Evolutionary conservation across 2,797 vertebrate species (phyloP).

Genomic region (Betta splendens): DNA sequence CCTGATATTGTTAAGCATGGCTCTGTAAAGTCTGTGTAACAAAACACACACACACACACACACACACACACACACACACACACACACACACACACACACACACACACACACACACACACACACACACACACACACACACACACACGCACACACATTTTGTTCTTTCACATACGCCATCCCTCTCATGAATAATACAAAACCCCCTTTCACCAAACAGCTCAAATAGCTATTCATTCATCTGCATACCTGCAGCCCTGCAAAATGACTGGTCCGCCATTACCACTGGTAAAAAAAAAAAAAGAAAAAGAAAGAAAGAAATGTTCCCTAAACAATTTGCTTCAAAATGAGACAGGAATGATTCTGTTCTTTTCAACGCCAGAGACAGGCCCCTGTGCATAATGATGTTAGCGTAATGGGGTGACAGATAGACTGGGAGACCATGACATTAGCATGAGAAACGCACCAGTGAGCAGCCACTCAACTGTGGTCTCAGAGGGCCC

Average conservation of each 20-base stretch:
- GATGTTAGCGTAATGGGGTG: conserved; percentile 85
- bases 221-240: conserved; percentile 83
- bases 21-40: conserved; percentile 6
- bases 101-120: too few relatives aligned
- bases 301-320: conserved; percentile 69
- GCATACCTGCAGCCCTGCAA: conserved; percentile 80
- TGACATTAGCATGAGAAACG: conserved; percentile 86
- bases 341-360: conserved; percentile 85
- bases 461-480: conserved; percentile 84
- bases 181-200: conserved; percentile 84
- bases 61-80: too few relatives aligned
- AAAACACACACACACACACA: too few relatives aligned
- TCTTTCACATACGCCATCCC: conserved; percentile 64
- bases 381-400: conserved; percentile 83
- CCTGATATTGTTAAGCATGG: conserved; percentile 7
- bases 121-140: too few relatives aligned
- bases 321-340: conserved; percentile 86
- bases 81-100: too few relatives aligned
- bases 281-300: conserved; percentile 36
- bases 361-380: conserved; percentile 78
- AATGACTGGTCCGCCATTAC: conserved; percentile 81
- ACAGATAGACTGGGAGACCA: conserved; percentile 83
- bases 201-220: conserved; percentile 78
- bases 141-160: conserved; percentile 1
- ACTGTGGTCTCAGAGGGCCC: conserved; percentile 79